Base-by-base conservation (phyloP, 2,888 invertebrate species). In the Sialis lutaria region DNA sequence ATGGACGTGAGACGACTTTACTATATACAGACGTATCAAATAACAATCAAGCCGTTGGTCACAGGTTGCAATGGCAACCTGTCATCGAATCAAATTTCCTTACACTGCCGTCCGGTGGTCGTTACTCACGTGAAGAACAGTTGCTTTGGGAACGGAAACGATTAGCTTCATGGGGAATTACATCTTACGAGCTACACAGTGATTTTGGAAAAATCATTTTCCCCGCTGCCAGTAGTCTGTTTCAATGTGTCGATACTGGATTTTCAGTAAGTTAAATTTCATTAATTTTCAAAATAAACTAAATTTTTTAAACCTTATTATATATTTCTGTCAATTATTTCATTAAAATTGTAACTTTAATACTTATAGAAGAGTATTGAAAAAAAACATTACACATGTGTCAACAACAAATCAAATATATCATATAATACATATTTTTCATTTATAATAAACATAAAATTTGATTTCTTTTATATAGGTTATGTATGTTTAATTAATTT, bases 121-220 rank as follows among this genome's bases (percentile, higher is more conserved):
- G 67, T 39, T 77, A 81, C 72, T 88, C 89, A 0, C 72, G 86
- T 34, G 95, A 95, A 61, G 92, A 93, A 61, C 90, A 92, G 62
- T 64, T 96, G 45, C 69, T 92, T 50, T 82, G 90, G 73, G 96
- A 96, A 63, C 68, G 96, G 31, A 92, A 93, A 66, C 74, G 96
- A 47, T 75, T 92, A 40, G 84, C 91, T 0, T 86, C 87, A 0
- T 90, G 88, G 82, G 92, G 96, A 22, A 93, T 96, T 48, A 91
- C 91, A 1, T 87, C 89, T 0, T 96, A 93, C 59, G 91, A 93
- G 63, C 71, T 92, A 45, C 87, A 92, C 56, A 74, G 77, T 33
- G 73, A 72, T 6, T 80, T 82, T 30, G 91, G 91, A 31, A 79
- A 85, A 57, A 80, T 96, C 55, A 80, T 95, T 49, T 95, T 95